Evolutionary conservation across 92 coral and sea anemone genomes (phyloP), one percentile per base, ranked within the genome.

Genomic region (Scolanthus callimorphus): DNA sequence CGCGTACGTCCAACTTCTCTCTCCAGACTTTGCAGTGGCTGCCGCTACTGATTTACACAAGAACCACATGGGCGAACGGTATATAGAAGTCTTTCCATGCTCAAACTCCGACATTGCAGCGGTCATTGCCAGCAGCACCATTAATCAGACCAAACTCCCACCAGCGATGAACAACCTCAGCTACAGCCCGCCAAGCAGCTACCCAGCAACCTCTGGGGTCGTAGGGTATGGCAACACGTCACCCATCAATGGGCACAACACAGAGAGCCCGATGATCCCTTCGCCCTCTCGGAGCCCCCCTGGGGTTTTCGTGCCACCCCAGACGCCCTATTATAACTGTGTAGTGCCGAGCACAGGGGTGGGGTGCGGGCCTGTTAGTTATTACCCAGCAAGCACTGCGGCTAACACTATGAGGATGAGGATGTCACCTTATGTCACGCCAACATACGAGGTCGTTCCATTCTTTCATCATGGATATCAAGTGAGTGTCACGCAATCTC

Each of bases 21-120:
- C 96, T 4, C 62, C 91, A 11, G 99, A 94, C 23, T 63, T 76
- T 60, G 99, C 99, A 8, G 84, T 75, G 59, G 71, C 85, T 31
- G 99, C 99, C 1, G 80, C 99, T 23, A 80, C 57, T 25, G 76
- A 78, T 54, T 59, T 94, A 24, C 99, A 94, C 90, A 94, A 86
- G 65, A 86, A n/a, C 53, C 99, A 94, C 79, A 94, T 94, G 80
- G 96, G 99, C 3, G 99, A 94, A 66, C 66, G 99, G 25, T 94
- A 94, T 72, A 94, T 94, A 17, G 99, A 94, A 56, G 99, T 94
- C 27, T 94, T 94, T 49, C 99, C 94, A 26, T 94, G 99, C 79
- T 88, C 99, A 11, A 80, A 77, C 25, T 61, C 80, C 1, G 99
- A 94, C 65, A 94, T 94, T 50, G 81, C 81, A 25, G 56, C 84